Percentiles rank a stretch among this genome's conserved stretches.
Conservation (phyloP, 2,888 invertebrate genomes). For the Dendrolimus pini region DNA sequence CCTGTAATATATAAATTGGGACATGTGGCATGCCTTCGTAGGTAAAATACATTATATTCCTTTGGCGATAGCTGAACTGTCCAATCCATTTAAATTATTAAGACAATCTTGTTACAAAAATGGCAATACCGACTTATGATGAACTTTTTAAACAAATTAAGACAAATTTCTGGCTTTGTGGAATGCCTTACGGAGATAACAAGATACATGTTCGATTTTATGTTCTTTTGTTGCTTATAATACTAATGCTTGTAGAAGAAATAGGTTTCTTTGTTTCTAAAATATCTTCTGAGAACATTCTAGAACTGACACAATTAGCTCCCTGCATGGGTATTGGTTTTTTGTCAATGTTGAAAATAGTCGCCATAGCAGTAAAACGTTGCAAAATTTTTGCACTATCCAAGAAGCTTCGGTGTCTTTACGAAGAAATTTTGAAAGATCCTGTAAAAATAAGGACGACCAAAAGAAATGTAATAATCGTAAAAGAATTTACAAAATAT, state of each 20-base stretch:
- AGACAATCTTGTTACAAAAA: constrained; percentile 11
- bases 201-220: constrained; percentile 29
- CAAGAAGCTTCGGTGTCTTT: constrained; percentile 27
- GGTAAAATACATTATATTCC: background rate
- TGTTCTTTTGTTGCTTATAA: constrained; percentile 18
- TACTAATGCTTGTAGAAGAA: constrained; percentile 30
- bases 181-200: constrained; percentile 32
- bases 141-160: constrained; percentile 41
- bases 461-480: constrained; percentile 26
- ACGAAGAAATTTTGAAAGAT: constrained; percentile 28
- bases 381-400: constrained; percentile 34
- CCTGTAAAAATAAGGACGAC: constrained; percentile 26
- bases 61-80: background rate
- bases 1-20: too few relatives aligned
- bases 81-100: constrained; percentile 3
- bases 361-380: constrained; percentile 20
- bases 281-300: constrained; percentile 41
- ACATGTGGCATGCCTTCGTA: too few relatives aligned
- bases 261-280: constrained; percentile 33
- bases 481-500: constrained; percentile 41
- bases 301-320: constrained; percentile 43
- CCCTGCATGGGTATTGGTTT: constrained; percentile 42
- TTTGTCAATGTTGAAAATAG: constrained; percentile 36
- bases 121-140: constrained; percentile 40
- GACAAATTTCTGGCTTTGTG: constrained; percentile 36